Conservation (phyloP, 2,888 invertebrate species). For the Philereme transversata region DNA sequence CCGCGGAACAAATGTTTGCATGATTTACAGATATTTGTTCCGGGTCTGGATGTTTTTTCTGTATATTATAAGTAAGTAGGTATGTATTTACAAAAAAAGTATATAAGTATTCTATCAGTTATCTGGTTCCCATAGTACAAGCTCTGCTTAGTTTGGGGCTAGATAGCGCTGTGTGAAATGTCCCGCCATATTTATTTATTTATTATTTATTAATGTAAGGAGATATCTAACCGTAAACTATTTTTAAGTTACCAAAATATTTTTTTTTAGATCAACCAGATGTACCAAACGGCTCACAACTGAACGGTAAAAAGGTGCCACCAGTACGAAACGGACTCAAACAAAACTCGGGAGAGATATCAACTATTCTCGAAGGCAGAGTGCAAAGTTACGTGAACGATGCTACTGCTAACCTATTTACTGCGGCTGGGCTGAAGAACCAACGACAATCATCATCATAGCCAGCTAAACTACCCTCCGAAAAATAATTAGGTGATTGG, state of each 20-base stretch:
- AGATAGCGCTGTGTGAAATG: too few relatives aligned
- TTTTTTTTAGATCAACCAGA: slow-evolving; percentile 33
- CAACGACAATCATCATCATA: slow-evolving; percentile 18
- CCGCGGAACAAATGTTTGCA: too few relatives aligned
- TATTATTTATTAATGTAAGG: too few relatives aligned
- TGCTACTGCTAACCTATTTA: slow-evolving; percentile 63
- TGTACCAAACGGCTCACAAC: slow-evolving; percentile 25
- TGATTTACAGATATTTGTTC: too few relatives aligned
- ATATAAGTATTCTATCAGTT: too few relatives aligned
- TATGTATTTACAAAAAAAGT: too few relatives aligned
- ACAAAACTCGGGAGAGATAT: slow-evolving; percentile 68
- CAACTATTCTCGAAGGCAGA: slow-evolving; percentile 72
- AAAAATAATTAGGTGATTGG: not conserved
- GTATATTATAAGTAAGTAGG: too few relatives aligned
- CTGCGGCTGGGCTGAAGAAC: slow-evolving; percentile 46
- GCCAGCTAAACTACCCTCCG: not conserved
- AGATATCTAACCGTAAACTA: too few relatives aligned
- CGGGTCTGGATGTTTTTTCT: too few relatives aligned
- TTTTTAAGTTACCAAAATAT: not conserved
- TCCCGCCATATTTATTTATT: too few relatives aligned
- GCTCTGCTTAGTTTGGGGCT: too few relatives aligned
- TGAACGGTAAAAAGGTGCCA: slow-evolving; percentile 65
- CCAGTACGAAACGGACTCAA: slow-evolving; percentile 63
- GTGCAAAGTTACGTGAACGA: slow-evolving; percentile 61
- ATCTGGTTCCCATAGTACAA: too few relatives aligned